Percentiles rank a stretch among this genome's conserved stretches.
Conservation (phyloP, 2,113 vertebrate species). For the Ancistrus triradiatus region DNA sequence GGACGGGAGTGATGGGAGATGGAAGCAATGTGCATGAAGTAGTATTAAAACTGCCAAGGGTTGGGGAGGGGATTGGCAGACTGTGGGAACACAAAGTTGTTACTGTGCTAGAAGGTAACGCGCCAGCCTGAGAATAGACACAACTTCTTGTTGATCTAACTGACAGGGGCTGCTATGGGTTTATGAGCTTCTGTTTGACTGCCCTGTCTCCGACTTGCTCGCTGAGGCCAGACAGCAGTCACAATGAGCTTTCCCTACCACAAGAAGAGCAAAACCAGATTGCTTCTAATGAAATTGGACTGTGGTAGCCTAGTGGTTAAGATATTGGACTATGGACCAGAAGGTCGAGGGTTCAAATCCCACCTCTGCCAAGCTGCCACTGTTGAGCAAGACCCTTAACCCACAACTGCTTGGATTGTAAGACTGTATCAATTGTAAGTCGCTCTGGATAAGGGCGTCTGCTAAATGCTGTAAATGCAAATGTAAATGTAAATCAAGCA, state of each 20-base stretch:
- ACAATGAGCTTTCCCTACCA: background rate
- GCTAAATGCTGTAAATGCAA: too few species aligned
- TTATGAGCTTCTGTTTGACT: constrained; percentile 35
- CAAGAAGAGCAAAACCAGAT: background rate
- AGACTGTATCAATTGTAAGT: too few species aligned
- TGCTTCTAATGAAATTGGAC: background rate
- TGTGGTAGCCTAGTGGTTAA: too few species aligned
- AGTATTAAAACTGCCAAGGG: background rate
- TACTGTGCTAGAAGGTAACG: constrained; percentile 18
- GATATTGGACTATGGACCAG: too few species aligned
- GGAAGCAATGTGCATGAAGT: background rate
- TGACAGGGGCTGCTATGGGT: constrained; percentile 34
- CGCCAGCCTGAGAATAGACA: constrained; percentile 41
- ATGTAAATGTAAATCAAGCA: too few species aligned
- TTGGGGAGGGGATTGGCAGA: constrained; percentile 3
- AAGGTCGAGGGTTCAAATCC: too few species aligned
- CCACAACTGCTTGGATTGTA: too few species aligned
- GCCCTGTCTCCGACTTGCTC: background rate
- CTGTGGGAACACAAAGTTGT: constrained; percentile 46
- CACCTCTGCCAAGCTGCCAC: too few species aligned
- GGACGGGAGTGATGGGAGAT: constrained; percentile 2
- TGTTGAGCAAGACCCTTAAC: too few species aligned
- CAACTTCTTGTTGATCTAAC: constrained; percentile 38
- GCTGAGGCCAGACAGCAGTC: constrained; percentile 12
- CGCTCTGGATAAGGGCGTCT: too few species aligned